phyloP scores from a whole-genome alignment of 2,113 vertebrate genomes.

The Gymnobelideus leadbeateri region DNA sequence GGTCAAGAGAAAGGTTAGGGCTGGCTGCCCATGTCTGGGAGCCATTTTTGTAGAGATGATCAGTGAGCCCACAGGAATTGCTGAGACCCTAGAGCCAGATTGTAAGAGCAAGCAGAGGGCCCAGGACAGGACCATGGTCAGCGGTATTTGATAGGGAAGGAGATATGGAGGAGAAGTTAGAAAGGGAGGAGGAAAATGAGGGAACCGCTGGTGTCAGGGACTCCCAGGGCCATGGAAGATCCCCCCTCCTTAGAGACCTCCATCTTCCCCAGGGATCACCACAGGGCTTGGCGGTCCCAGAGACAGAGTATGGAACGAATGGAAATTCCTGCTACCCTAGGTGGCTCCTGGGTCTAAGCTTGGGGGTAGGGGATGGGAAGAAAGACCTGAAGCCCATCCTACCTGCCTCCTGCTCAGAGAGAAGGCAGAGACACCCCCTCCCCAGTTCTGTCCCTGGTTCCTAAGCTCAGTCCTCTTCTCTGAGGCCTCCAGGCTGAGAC shows the following conservation, averaged over 20 bases:
- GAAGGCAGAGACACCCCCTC: background rate
- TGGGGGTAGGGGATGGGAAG: background rate
- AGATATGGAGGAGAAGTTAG: too few relatives aligned
- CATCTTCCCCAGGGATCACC: too few relatives aligned
- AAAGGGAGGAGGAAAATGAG: too few relatives aligned
- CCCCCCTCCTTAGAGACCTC: background rate
- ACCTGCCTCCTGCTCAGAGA: background rate
- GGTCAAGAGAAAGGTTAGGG: too few relatives aligned
- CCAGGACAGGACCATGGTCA: too few relatives aligned
- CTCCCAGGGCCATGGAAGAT: background rate
- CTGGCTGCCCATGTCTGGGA: too few relatives aligned
- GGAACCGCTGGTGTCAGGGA: too few relatives aligned
- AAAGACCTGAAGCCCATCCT: too few relatives aligned
- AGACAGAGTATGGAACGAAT: background rate
- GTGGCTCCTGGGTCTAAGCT: background rate
- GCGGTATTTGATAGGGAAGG: rapidly evolving
- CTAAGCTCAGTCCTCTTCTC: background rate
- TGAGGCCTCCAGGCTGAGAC: background rate
- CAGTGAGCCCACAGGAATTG: too few relatives aligned
- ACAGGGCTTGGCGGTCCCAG: background rate
- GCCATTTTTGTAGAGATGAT: too few relatives aligned
- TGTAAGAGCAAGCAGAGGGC: too few relatives aligned
- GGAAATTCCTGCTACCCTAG: background rate
- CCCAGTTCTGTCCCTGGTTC: background rate
- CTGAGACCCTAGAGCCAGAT: too few relatives aligned